Base-by-base conservation (phyloP, 2,888 invertebrate species). In the Papilio demoleus region DNA sequence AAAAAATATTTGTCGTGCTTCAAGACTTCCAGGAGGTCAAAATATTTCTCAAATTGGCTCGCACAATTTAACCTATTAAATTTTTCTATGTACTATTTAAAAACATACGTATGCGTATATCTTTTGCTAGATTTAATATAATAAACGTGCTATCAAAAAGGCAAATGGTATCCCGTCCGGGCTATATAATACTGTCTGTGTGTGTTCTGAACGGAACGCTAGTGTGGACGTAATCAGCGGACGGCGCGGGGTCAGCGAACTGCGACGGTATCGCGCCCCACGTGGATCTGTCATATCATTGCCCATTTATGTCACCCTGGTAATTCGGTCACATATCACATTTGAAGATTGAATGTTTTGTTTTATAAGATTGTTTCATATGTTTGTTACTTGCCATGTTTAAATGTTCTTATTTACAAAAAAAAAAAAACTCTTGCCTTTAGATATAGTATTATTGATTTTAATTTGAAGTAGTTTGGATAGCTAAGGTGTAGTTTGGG, bases 161-260 rank as follows among this genome's bases (percentile, higher is more conserved):
- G 31, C 64, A 60, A 56, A 27, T 65, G n/a, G 8, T 40, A 36
- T 36, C n/a, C 40, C 40, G 64, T 56, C 53, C 56, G 53, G 40
- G 27, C 40, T 34, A 50, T 63, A 42, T 61, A 22, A 34, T 64
- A 19, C 38, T 34, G 36, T 47, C 17, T 12, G 50, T 53, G 59
- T 40, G 11, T 27, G 36, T 50, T 24, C 50, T n/a, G 40, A n/a
- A 60, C 27, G 14, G 31, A 22, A 24, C 24, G 40, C 61, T 56
- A 62, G 53, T 65, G 60, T 71, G 69, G 71, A 73, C 77, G 72
- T 76, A 76, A 78, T 78, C 78, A 75, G 67, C 76, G 71, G 73
- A 75, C 74, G 73, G 71, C 47, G 64, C 65, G 75, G 70, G 77
- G 75, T 77, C 76, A 71, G 71, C 63, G 76, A 71, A 65, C 77